These are phyloP conservation scores for Genyomyrus donnyi DNA, from an alignment of 2,113 vertebrate genomes.

Conservation along the genomic window DNA sequence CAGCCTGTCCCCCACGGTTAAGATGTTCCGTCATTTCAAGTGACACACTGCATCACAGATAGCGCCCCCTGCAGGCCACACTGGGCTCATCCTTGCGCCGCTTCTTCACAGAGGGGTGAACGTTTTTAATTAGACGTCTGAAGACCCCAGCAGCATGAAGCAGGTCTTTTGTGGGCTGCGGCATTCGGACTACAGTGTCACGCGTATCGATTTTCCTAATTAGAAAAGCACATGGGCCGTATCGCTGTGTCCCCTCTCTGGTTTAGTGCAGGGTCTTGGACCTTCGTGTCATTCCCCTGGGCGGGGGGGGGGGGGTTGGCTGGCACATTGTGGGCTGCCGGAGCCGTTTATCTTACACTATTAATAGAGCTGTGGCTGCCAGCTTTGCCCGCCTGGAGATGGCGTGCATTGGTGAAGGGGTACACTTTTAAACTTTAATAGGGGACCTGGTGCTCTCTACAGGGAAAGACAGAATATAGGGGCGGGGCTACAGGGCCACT, in stretches of 20 bases:
- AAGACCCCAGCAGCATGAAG: background rate
- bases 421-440: background rate
- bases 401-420: background rate
- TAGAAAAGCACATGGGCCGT: background rate
- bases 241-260: background rate
- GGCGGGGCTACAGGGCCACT: background rate
- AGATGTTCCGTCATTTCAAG: background rate
- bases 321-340: background rate
- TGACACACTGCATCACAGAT: background rate
- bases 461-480: background rate
- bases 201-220: slow-evolving; percentile 11
- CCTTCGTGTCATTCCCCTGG: background rate
- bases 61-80: background rate
- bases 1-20: background rate
- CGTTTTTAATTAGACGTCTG: background rate
- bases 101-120: background rate
- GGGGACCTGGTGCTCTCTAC: background rate
- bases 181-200: background rate
- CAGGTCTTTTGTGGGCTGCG: background rate
- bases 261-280: background rate
- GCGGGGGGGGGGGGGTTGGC: background rate
- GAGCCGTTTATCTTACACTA: background rate
- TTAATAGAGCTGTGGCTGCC: background rate
- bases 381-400: background rate
- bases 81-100: background rate